Conservation (phyloP, 2,888 invertebrate species). For the Drosophila fungiperda region DNA sequence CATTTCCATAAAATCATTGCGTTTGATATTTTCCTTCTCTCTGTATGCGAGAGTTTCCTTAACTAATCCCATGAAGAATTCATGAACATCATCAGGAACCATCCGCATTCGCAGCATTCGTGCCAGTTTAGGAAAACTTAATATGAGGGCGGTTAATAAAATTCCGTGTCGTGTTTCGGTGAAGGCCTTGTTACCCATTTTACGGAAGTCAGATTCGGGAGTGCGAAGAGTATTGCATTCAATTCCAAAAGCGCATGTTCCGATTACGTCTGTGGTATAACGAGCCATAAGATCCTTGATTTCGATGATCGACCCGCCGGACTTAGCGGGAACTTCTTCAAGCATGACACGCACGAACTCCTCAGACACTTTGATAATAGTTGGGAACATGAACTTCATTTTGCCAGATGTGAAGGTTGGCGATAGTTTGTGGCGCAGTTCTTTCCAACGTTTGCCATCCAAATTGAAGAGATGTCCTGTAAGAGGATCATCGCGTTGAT, state of each 20-base stretch:
- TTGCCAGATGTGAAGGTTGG: conserved; percentile 83
- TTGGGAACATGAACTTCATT: conserved; percentile 78
- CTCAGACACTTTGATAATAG: conserved; percentile 55
- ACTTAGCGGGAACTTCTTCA: conserved; percentile 41
- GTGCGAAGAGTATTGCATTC: conserved; percentile 84
- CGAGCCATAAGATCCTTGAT: conserved; percentile 84
- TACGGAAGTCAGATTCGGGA: conserved; percentile 81
- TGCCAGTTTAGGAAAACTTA: conserved; percentile 69
- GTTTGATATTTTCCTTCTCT: conserved; percentile 78
- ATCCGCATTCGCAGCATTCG: conserved; percentile 61
- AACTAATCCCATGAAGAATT: conserved; percentile 83
- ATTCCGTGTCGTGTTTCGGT: conserved; percentile 44
- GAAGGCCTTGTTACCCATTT: conserved; percentile 57
- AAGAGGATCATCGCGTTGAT: conserved; percentile 83
- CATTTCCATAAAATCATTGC: conserved; percentile 86
- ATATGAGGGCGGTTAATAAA: conserved; percentile 42
- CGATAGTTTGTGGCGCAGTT: conserved; percentile 82
- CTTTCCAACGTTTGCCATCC: conserved; percentile 85
- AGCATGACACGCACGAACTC: conserved; percentile 54
- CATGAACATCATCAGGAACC: conserved; percentile 67
- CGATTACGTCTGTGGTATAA: conserved; percentile 86
- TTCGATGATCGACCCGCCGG: conserved; percentile 76
- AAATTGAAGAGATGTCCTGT: conserved; percentile 80
- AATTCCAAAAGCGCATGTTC: conserved; percentile 85
- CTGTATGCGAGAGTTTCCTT: conserved; percentile 83